These are phyloP conservation scores for Oostethus manadensis DNA, from an alignment of 2,113 vertebrate genomes.

Conservation along the genomic window DNA sequence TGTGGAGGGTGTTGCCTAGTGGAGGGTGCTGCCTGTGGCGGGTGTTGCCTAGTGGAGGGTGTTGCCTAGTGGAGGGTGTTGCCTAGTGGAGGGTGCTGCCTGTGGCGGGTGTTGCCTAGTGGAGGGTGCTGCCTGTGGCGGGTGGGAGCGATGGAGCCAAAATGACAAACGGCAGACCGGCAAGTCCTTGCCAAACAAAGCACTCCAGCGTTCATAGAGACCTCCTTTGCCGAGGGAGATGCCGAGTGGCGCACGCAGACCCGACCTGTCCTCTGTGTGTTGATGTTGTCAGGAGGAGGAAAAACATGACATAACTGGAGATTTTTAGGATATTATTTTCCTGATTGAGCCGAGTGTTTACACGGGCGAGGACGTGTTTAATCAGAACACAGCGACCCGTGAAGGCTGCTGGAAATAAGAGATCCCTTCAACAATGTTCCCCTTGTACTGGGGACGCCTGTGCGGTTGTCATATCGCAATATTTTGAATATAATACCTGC, in stretches of 20 bases:
- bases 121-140: no score
- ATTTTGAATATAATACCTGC: no score
- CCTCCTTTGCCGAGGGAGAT: constrained; percentile 20
- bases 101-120: no score
- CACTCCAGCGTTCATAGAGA: constrained; percentile 35
- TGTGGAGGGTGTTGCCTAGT: no score
- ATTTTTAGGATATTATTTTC: constrained; percentile 4
- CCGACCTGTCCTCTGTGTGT: constrained; percentile 26
- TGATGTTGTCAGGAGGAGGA: constrained; percentile 6
- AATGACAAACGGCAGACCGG: constrained; percentile 68
- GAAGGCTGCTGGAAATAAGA: background rate
- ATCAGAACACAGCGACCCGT: background rate
- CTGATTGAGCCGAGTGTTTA: constrained; percentile 11
- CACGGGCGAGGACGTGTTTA: constrained; percentile 1
- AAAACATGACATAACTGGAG: no score
- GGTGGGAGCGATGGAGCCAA: constrained; percentile 46
- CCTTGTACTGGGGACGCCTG: background rate
- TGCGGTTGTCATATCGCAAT: background rate
- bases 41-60: no score
- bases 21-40: no score
- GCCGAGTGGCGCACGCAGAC: constrained; percentile 29
- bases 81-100: no score
- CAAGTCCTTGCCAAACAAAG: constrained; percentile 60
- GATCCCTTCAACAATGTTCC: background rate
- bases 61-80: no score